Evolutionary conservation across 2,113 vertebrate genomes (phyloP).

Genomic region (Arenaria interpres): DNA sequence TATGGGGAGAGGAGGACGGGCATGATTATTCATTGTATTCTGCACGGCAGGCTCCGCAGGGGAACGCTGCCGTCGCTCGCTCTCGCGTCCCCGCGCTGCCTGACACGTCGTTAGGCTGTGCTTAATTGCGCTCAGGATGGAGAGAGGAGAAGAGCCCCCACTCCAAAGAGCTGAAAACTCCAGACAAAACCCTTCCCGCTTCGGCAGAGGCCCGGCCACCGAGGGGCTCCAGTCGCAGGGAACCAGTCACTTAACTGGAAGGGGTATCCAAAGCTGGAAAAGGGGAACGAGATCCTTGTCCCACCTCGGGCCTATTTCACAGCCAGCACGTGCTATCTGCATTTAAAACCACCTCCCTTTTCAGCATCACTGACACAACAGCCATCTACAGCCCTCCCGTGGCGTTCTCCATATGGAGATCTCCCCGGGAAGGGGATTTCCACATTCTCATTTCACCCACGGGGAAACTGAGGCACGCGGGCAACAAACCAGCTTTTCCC

Average conservation of each 20-base stretch:
- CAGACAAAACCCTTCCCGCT: neutral
- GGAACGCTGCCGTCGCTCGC: neutral
- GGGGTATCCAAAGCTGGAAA: neutral
- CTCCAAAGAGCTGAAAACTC: neutral
- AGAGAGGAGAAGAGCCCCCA: neutral
- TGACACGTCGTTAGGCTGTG: neutral
- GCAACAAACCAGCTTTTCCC: neutral
- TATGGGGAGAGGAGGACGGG: neutral
- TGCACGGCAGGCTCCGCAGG: neutral
- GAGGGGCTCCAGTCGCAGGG: fast-evolving
- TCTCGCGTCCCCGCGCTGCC: neutral
- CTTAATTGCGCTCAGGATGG: neutral
- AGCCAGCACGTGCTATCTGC: fast-evolving
- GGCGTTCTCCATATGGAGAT: fast-evolving
- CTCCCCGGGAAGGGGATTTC: neutral
- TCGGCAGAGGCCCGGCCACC: neutral
- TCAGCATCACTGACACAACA: neutral
- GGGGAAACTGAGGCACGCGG: neutral
- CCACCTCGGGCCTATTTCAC: fast-evolving
- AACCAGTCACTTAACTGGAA: fast-evolving
- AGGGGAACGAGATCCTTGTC: neutral
- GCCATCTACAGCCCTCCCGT: neutral
- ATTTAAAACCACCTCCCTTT: neutral
- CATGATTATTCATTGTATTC: neutral
- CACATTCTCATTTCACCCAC: no score